These are phyloP conservation scores for Apolygus lucorum DNA, from an alignment of 1,140 invertebrate species.

Conservation along the genomic window DNA sequence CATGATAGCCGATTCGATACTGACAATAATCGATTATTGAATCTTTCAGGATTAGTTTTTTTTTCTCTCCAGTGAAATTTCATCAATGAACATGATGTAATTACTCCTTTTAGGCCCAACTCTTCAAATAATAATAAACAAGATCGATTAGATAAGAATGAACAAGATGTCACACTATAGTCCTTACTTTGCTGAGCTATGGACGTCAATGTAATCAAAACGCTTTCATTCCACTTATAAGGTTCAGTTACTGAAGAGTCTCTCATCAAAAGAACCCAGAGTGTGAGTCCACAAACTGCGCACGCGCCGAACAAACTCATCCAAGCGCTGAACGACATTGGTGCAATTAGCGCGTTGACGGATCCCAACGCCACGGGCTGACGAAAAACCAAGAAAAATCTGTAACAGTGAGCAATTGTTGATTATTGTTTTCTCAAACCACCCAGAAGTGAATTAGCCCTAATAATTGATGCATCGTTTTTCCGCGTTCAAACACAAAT, in stretches of 20 bases:
- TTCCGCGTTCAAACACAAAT: no score
- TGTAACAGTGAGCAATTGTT: neutral
- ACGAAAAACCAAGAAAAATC: neutral
- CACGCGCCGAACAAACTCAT: neutral
- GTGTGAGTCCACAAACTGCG: neutral
- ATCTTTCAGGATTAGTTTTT: no score
- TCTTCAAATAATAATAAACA: neutral
- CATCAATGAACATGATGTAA: neutral
- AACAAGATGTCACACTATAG: no score
- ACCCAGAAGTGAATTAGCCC: no score
- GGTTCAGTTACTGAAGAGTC: neutral
- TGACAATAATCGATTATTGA: no score
- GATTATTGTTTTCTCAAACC: neutral
- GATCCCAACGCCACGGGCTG: neutral
- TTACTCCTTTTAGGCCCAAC: neutral
- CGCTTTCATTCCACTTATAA: neutral
- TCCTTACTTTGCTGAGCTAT: neutral
- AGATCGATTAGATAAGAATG: no score
- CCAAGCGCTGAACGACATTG: neutral
- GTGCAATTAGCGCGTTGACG: neutral
- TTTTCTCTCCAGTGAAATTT: no score
- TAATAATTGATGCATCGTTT: no score
- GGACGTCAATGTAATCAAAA: neutral
- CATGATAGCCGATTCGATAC: no score
- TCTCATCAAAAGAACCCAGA: neutral